phyloP scores from a whole-genome alignment of 2,113 vertebrate species.

The Cyprinus carpio region DNA sequence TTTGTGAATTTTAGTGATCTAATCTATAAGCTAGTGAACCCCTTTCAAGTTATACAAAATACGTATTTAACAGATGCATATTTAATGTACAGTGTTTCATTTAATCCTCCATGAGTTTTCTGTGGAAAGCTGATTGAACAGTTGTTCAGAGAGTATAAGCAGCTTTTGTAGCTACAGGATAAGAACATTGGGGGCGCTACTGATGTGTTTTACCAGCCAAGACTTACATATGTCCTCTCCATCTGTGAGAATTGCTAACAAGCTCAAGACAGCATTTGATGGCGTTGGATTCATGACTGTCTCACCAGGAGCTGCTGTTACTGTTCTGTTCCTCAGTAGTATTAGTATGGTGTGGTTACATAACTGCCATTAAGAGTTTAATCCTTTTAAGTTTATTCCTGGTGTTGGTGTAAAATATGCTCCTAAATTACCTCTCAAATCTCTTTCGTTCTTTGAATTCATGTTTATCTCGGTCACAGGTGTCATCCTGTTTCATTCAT shows the following conservation, averaged over 20 bases:
- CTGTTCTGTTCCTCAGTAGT: neutral
- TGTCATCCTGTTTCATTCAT: conserved; percentile 27
- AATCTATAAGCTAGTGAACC: neutral
- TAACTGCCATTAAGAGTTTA: conserved; percentile 19
- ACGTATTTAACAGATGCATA: too few relatives aligned
- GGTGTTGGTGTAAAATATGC: conserved; percentile 14
- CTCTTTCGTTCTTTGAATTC: conserved; percentile 12
- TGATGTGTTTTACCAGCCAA: conserved; percentile 4
- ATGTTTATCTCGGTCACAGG: conserved; percentile 14
- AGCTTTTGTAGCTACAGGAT: neutral
- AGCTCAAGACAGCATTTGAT: conserved; percentile 9
- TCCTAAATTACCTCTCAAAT: conserved; percentile 21
- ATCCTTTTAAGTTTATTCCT: conserved; percentile 24
- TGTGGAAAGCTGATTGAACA: neutral
- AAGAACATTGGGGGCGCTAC: neutral
- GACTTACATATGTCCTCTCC: neutral
- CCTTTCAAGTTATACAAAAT: neutral
- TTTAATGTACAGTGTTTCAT: too few relatives aligned
- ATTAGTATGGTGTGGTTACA: neutral
- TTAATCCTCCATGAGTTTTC: neutral
- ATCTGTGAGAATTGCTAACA: conserved; percentile 3
- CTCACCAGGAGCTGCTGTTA: neutral
- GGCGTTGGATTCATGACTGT: neutral
- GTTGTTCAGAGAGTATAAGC: neutral
- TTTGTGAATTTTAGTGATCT: too few relatives aligned